phyloP scores from a whole-genome alignment of 2,113 vertebrate species.

The Ceratotherium simum region DNA sequence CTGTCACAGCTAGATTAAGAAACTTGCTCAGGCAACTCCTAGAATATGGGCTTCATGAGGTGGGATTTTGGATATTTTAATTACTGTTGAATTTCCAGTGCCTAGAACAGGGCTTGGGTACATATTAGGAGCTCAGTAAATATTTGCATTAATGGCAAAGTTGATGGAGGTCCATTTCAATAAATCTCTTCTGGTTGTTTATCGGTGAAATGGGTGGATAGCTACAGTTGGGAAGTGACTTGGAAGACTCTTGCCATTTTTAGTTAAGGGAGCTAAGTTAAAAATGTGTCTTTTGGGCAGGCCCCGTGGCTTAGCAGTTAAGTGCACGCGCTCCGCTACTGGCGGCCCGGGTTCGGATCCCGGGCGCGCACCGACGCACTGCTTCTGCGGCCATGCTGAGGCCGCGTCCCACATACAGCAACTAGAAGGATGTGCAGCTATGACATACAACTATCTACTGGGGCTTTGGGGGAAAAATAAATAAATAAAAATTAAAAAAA shows the following conservation, averaged over 20 bases:
- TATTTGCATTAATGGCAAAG: slow-evolving; percentile 23
- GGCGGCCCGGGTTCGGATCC: too few relatives aligned
- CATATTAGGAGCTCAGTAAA: neutral
- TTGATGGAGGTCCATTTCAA: neutral
- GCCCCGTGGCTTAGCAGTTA: too few relatives aligned
- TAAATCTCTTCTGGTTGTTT: neutral
- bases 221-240: neutral
- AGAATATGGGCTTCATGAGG: neutral
- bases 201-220: neutral
- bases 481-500: too few relatives aligned
- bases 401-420: too few relatives aligned
- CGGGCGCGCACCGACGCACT: too few relatives aligned
- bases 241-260: neutral
- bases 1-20: slow-evolving; percentile 6
- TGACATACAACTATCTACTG: too few relatives aligned
- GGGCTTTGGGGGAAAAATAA: too few relatives aligned
- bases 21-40: neutral
- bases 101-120: neutral
- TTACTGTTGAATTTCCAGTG: neutral
- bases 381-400: too few relatives aligned
- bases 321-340: too few relatives aligned
- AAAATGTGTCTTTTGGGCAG: slow-evolving; percentile 10
- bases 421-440: too few relatives aligned
- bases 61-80: slow-evolving; percentile 30
- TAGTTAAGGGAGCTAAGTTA: neutral